Percentiles rank a stretch among this genome's conserved stretches.
Evolutionary conservation across 2,888 invertebrate species (phyloP).

Genomic region (Gymnoscelis rufifasciata): DNA sequence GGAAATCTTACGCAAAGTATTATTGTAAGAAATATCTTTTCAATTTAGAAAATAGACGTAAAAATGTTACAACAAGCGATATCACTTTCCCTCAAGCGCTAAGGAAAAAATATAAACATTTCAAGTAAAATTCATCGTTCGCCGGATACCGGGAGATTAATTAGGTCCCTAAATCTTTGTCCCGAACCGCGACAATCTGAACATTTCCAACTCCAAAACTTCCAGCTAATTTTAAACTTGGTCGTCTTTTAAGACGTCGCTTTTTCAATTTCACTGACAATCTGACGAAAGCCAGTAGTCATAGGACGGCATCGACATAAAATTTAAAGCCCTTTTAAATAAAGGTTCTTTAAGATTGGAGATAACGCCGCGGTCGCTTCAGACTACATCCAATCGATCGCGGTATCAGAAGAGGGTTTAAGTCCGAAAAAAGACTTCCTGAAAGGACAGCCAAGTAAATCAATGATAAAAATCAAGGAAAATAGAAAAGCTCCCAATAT

Average conservation of each 20-base stretch:
- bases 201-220: slow-evolving; percentile 38
- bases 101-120: slow-evolving; percentile 11
- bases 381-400: slow-evolving; percentile 19
- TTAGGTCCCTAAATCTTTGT: slow-evolving; percentile 47
- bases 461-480: neutral
- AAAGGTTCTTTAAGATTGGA: slow-evolving; percentile 24
- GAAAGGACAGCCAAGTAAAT: neutral
- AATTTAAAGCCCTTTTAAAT: slow-evolving; percentile 24
- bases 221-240: slow-evolving; percentile 41
- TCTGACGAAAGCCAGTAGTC: slow-evolving; percentile 29
- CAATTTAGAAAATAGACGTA: neutral
- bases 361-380: slow-evolving; percentile 18
- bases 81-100: neutral
- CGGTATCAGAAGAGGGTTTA: slow-evolving; percentile 9
- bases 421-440: neutral
- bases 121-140: slow-evolving; percentile 28
- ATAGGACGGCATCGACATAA: slow-evolving; percentile 19
- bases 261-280: slow-evolving; percentile 27
- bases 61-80: neutral
- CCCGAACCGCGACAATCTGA: slow-evolving; percentile 43
- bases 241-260: slow-evolving; percentile 25
- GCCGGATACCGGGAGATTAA: slow-evolving; percentile 44
- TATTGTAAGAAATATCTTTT: neutral
- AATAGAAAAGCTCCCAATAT: too few relatives aligned
- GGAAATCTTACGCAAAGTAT: too few relatives aligned